Conservation (phyloP, 1,140 invertebrate genomes). For the Pseudobourletiella spinata region DNA sequence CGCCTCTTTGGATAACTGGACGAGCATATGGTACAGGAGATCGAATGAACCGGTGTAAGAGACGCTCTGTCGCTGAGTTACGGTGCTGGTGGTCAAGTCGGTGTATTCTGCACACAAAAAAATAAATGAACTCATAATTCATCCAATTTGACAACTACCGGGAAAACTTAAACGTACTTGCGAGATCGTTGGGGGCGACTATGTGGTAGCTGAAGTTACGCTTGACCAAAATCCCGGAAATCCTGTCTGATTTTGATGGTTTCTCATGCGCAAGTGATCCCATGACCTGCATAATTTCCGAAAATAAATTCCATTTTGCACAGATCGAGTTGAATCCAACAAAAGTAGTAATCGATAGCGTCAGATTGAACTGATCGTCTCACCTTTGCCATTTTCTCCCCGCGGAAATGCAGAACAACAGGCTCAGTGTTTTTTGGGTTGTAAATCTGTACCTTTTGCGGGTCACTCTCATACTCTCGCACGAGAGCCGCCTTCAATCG, state of each 20-base stretch:
- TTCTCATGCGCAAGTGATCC: conserved; percentile 76
- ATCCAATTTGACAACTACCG: too few species aligned
- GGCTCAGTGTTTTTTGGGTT: conserved; percentile 93
- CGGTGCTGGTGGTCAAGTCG: conserved; percentile 83
- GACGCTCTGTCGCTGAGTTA: conserved; percentile 82
- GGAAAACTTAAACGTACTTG: conserved; percentile 65
- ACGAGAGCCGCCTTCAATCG: conserved; percentile 87
- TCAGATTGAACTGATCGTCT: too few species aligned
- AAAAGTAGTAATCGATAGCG: too few species aligned
- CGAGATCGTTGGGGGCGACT: conserved; percentile 77
- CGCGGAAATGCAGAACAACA: conserved; percentile 87
- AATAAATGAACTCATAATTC: too few species aligned
- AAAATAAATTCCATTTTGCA: neutral
- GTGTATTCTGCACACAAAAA: conserved; percentile 68
- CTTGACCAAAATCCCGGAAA: conserved; percentile 93
- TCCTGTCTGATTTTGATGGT: conserved; percentile 62
- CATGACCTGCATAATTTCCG: conserved; percentile 55
- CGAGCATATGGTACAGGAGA: conserved; percentile 71
- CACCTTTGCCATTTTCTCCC: conserved; percentile 96
- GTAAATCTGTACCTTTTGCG: conserved; percentile 80
- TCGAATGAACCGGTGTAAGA: conserved; percentile 69
- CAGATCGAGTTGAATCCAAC: too few species aligned
- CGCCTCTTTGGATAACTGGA: conserved; percentile 71
- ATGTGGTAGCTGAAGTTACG: conserved; percentile 98
- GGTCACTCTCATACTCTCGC: conserved; percentile 86